A percentile compares a stretch with the other conserved stretches of the same genome.
Evolutionary conservation across 1,140 invertebrate species (phyloP).

Genomic region (Leucophenga varia): DNA sequence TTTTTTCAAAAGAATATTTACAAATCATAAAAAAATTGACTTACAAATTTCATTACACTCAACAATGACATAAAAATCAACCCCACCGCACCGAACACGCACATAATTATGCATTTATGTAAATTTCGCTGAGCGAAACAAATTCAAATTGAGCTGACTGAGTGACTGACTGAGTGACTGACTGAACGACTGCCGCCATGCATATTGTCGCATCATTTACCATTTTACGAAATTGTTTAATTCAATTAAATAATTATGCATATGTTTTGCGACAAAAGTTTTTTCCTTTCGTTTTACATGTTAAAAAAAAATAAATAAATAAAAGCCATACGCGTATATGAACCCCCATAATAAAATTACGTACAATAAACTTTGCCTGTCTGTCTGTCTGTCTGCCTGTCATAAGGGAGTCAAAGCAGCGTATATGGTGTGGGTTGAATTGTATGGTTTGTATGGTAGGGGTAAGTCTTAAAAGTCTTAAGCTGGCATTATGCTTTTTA

Average conservation of each 20-base stretch:
- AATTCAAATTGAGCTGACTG: conserved; percentile 9
- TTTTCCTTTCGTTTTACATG: too few relatives aligned
- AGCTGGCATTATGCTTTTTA: too few relatives aligned
- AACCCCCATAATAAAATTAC: too few relatives aligned
- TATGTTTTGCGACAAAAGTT: conserved; percentile 15
- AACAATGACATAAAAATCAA: neutral
- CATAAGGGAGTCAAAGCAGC: neutral
- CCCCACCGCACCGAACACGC: conserved; percentile 2
- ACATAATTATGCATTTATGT: conserved; percentile 47
- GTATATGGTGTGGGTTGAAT: neutral
- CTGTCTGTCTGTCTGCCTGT: too few relatives aligned
- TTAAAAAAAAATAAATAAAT: too few relatives aligned
- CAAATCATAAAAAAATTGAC: too few relatives aligned
- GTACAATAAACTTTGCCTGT: conserved; percentile 44
- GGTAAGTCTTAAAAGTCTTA: conserved; percentile 27
- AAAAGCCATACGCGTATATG: too few relatives aligned
- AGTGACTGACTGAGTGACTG: conserved; percentile 11
- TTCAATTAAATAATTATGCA: conserved; percentile 45
- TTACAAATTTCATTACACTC: conserved; percentile 12
- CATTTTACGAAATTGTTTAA: conserved; percentile 53
- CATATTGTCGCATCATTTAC: conserved; percentile 51
- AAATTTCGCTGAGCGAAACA: too few relatives aligned
- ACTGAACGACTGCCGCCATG: conserved; percentile 25
- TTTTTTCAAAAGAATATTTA: too few relatives aligned
- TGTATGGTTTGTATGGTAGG: neutral